phyloP scores from a whole-genome alignment of 2,113 vertebrate genomes.

The Lepisosteus oculatus region DNA sequence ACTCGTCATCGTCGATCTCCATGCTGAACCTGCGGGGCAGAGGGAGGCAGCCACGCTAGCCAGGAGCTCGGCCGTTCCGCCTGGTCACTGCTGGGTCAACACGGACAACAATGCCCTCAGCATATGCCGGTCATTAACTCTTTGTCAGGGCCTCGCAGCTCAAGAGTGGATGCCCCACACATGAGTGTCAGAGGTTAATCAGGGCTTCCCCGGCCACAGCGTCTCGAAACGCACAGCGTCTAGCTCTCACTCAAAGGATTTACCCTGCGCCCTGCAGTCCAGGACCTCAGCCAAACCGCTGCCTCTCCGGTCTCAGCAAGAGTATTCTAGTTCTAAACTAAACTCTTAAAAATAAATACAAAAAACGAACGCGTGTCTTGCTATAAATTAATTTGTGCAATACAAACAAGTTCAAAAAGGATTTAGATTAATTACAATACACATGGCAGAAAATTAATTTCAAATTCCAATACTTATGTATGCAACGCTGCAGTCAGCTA shows the following conservation, averaged over 20 bases:
- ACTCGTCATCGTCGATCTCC: conserved; percentile 79
- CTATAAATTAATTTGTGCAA: too few relatives aligned
- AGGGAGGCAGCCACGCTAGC: conserved; percentile 43
- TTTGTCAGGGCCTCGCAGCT: conserved; percentile 69
- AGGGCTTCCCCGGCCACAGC: conserved; percentile 77
- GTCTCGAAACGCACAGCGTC: conserved; percentile 82
- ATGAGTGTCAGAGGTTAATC: conserved; percentile 89
- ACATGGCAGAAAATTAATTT: too few relatives aligned
- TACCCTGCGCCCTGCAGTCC: not conserved
- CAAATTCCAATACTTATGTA: too few relatives aligned
- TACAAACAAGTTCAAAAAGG: too few relatives aligned
- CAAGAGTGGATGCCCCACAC: conserved; percentile 72
- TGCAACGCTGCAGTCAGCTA: too few relatives aligned
- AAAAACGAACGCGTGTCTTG: too few relatives aligned
- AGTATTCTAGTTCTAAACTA: not conserved
- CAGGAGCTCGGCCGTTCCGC: conserved; percentile 60
- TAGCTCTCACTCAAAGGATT: conserved; percentile 64
- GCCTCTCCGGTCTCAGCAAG: not conserved
- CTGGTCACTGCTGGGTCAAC: conserved; percentile 76
- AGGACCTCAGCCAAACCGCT: not conserved
- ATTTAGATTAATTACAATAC: too few relatives aligned
- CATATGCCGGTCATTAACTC: conserved; percentile 92
- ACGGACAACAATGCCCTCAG: conserved; percentile 73
- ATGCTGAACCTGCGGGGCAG: conserved; percentile 59
- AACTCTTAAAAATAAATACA: not conserved